Conservation (phyloP, 2,888 invertebrate species). For the Aleiodes alternator region DNA sequence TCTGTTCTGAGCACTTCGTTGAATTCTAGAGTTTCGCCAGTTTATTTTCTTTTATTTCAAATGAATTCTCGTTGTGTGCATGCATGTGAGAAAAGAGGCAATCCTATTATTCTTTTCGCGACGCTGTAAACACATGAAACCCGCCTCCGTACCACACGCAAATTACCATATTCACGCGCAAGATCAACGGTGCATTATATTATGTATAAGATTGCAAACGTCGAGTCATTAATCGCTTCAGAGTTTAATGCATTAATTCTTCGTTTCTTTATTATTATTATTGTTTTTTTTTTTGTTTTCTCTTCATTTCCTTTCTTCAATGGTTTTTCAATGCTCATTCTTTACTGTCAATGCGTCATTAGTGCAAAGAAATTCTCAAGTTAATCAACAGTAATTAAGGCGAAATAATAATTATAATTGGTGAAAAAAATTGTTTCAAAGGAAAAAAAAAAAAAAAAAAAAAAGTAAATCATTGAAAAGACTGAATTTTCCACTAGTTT, state of each 20-base stretch:
- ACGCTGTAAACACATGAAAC: conserved; percentile 31
- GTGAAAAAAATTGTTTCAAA: neutral
- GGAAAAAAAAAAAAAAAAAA: neutral
- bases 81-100: conserved; percentile 34
- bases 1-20: neutral
- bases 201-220: conserved; percentile 40
- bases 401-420: conserved; percentile 1
- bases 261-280: conserved; percentile 8
- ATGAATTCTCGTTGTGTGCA: conserved; percentile 4
- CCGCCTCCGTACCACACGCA: conserved; percentile 22
- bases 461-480: conserved; percentile 4
- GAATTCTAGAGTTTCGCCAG: conserved; percentile 19
- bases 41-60: conserved; percentile 7
- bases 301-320: neutral
- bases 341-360: conserved; percentile 22
- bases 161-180: conserved; percentile 43
- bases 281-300: no score
- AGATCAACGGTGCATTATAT: conserved; percentile 33
- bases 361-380: neutral
- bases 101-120: conserved; percentile 33
- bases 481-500: conserved; percentile 7
- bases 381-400: conserved; percentile 16
- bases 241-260: conserved; percentile 21
- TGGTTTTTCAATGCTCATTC: conserved; percentile 14
- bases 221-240: conserved; percentile 43